A percentile compares a stretch with the other conserved stretches of the same genome.
These are phyloP conservation scores for Labia minor DNA, from an alignment of 2,888 invertebrate genomes.

Conservation along the genomic window DNA sequence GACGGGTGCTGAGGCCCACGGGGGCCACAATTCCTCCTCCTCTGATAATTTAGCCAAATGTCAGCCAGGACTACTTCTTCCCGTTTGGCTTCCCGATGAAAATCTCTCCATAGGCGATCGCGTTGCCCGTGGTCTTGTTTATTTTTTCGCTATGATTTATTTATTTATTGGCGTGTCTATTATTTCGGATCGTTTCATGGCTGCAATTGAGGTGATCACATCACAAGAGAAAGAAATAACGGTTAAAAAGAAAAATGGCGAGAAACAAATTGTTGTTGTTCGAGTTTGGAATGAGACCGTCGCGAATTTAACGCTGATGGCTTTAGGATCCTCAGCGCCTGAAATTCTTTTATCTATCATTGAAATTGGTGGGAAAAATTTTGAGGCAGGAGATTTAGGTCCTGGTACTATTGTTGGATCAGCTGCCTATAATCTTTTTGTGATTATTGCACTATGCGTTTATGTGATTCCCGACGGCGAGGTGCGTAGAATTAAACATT, in stretches of 20 bases:
- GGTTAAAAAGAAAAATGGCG: conserved; percentile 78
- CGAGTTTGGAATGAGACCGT: conserved; percentile 99
- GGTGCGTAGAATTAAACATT: conserved; percentile 86
- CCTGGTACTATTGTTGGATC: conserved; percentile 98
- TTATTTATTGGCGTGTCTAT: conserved; percentile 98
- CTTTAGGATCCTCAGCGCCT: conserved; percentile 94
- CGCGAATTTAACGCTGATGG: conserved; percentile 97
- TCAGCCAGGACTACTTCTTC: conserved; percentile 73
- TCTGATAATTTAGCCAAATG: conserved; percentile 42
- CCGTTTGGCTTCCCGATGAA: conserved; percentile 76
- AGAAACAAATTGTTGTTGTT: conserved; percentile 78
- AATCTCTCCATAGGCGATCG: conserved; percentile 65
- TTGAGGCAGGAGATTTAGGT: conserved; percentile 91
- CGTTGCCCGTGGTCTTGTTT: conserved; percentile 75
- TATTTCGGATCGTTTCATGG: conserved; percentile 98
- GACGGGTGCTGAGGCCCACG: conserved; percentile 16
- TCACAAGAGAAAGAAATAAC: conserved; percentile 92
- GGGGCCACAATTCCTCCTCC: neutral
- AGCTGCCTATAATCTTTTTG: conserved; percentile 96
- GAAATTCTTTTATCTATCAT: conserved; percentile 96
- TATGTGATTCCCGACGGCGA: conserved; percentile 83
- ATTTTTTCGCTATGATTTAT: conserved; percentile 80
- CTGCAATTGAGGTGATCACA: conserved; percentile 97
- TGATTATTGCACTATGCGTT: conserved; percentile 93
- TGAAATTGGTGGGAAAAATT: conserved; percentile 91